Evolutionary conservation across 2,113 vertebrate genomes (phyloP).

Genomic region (Sceloporus tristichus): DNA sequence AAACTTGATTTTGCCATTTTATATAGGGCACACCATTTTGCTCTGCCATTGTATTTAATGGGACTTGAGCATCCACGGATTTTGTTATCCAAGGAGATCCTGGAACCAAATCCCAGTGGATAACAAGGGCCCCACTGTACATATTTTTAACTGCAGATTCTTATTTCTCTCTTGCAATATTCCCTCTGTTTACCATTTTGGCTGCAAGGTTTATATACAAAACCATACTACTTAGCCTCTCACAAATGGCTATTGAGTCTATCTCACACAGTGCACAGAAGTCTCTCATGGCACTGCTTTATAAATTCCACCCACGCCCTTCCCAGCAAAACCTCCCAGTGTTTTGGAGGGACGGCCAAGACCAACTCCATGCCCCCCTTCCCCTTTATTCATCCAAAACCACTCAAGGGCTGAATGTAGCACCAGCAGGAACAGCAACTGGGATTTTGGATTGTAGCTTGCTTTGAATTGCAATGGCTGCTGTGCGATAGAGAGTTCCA

Average conservation of each 20-base stretch:
- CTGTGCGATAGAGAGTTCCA: background rate
- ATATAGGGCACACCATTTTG: too few species aligned
- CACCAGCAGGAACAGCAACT: background rate
- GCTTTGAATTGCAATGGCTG: constrained; percentile 8
- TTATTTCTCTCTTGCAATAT: background rate
- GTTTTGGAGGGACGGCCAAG: background rate
- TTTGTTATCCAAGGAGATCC: too few species aligned
- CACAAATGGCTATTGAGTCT: background rate
- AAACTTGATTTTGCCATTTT: too few species aligned
- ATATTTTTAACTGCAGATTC: too few species aligned
- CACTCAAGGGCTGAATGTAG: background rate
- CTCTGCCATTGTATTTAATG: too few species aligned
- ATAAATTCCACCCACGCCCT: background rate
- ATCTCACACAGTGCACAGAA: background rate
- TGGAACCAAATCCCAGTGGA: too few species aligned
- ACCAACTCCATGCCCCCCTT: background rate
- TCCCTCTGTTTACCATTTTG: background rate
- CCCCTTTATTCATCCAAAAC: background rate
- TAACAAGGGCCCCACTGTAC: too few species aligned
- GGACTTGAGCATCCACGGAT: too few species aligned
- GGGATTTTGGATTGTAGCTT: background rate
- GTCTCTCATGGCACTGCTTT: background rate
- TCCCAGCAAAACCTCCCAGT: background rate
- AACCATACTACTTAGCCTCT: background rate
- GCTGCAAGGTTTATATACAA: background rate